Percentiles rank a stretch among this genome's conserved stretches.
Conservation (phyloP, 2,797 vertebrate genomes). For the Poeciliopsis infans region DNA sequence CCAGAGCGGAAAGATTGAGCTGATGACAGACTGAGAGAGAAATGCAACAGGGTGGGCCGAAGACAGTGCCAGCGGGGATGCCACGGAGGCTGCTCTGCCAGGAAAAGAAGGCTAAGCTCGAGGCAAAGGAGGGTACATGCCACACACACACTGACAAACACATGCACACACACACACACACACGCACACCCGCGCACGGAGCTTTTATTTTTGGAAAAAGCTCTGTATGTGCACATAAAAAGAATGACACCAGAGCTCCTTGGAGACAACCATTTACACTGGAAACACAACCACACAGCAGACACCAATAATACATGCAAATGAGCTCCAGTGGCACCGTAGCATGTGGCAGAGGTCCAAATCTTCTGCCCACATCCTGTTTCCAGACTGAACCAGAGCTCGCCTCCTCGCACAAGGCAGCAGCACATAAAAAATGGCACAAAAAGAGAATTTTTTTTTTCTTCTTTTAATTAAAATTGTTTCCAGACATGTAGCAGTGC, state of each 20-base stretch:
- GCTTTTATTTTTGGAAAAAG: neutral
- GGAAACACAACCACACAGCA: constrained; percentile 43
- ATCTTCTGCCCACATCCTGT: constrained; percentile 77
- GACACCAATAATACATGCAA: constrained; percentile 62
- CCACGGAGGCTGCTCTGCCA: constrained; percentile 62
- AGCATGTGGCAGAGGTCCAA: constrained; percentile 76
- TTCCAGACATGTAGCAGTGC: neutral
- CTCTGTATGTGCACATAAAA: constrained; percentile 15
- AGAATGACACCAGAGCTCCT: constrained; percentile 26
- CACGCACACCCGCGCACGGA: neutral
- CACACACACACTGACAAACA: constrained; percentile 24
- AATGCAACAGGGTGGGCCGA: constrained; percentile 70
- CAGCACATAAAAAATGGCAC: constrained; percentile 38
- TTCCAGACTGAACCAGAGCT: constrained; percentile 70
- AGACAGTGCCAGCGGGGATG: constrained; percentile 67
- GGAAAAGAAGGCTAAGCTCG: constrained; percentile 70
- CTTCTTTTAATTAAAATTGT: neutral
- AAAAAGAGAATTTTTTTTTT: neutral
- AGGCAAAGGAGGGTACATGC: constrained; percentile 30
- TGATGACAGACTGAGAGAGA: constrained; percentile 50
- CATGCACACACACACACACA: constrained; percentile 13
- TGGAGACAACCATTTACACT: constrained; percentile 33
- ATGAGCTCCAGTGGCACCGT: constrained; percentile 66
- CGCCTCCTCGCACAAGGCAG: constrained; percentile 58
- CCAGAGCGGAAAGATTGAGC: constrained; percentile 44